Conservation (phyloP, 2,113 vertebrate genomes). For the Cyanoderma ruficeps region DNA sequence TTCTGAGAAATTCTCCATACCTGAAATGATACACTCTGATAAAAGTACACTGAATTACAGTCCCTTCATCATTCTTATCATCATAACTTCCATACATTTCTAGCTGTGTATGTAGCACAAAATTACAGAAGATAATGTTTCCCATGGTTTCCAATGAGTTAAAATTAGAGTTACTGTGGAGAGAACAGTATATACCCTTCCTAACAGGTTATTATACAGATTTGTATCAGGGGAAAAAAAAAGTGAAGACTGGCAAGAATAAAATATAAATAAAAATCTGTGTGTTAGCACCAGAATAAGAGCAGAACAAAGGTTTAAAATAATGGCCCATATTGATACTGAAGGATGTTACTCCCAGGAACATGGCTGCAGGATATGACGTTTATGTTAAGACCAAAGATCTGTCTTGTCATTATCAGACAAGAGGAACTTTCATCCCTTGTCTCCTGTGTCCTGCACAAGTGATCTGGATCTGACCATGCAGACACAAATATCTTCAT, state of each 20-base stretch:
- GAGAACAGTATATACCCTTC: background rate
- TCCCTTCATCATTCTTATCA: background rate
- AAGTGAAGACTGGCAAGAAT: background rate
- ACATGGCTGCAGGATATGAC: background rate
- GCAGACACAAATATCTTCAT: background rate
- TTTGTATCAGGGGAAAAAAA: fast-evolving
- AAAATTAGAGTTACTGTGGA: background rate
- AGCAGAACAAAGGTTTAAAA: background rate
- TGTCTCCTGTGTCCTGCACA: background rate
- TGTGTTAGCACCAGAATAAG: background rate
- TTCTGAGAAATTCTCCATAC: background rate
- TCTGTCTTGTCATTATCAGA: background rate
- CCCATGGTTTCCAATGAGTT: background rate
- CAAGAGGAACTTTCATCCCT: background rate
- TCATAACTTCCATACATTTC: background rate
- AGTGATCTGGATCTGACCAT: background rate
- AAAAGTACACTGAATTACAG: background rate
- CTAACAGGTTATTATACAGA: background rate
- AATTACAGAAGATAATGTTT: background rate
- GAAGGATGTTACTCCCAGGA: background rate
- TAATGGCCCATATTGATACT: background rate
- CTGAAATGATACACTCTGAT: background rate
- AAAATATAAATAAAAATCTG: background rate
- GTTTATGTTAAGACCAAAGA: background rate
- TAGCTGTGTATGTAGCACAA: background rate